Percentiles rank a stretch among this genome's conserved stretches.
These are phyloP conservation scores for Eristalis pertinax DNA, from an alignment of 2,888 invertebrate genomes.

Conservation along the genomic window DNA sequence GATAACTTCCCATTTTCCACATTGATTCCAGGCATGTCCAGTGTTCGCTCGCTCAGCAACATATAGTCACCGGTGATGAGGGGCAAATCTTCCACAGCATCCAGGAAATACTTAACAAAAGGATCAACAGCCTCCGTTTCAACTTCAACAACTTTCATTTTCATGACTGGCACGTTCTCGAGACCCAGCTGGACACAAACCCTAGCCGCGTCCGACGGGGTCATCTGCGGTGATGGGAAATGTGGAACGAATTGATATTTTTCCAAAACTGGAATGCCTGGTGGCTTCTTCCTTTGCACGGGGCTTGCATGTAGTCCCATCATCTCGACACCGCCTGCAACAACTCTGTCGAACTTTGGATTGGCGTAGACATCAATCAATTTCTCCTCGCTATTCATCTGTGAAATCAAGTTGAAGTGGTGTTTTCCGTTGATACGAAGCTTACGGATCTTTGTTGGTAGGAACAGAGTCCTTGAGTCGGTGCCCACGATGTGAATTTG, in stretches of 20 bases:
- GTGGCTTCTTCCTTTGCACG: slow-evolving; percentile 86
- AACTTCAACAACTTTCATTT: slow-evolving; percentile 85
- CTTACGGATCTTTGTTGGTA: slow-evolving; percentile 89
- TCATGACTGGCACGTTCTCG: slow-evolving; percentile 86
- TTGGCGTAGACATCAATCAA: slow-evolving; percentile 78
- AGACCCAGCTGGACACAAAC: slow-evolving; percentile 86
- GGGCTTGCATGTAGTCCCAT: slow-evolving; percentile 89
- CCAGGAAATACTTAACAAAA: slow-evolving; percentile 83
- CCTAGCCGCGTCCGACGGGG: slow-evolving; percentile 83
- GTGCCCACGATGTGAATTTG: slow-evolving; percentile 89
- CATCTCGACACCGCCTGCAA: slow-evolving; percentile 90
- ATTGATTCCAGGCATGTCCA: slow-evolving; percentile 82
- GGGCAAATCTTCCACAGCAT: slow-evolving; percentile 86
- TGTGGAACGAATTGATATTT: slow-evolving; percentile 88
- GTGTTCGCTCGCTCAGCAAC: slow-evolving; percentile 80
- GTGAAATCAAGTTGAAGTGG: slow-evolving; percentile 83
- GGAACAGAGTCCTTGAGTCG: slow-evolving; percentile 86
- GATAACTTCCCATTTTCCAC: slow-evolving; percentile 85
- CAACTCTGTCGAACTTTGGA: slow-evolving; percentile 77
- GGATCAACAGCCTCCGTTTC: slow-evolving; percentile 83
- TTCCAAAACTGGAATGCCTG: slow-evolving; percentile 89
- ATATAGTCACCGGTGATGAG: slow-evolving; percentile 86
- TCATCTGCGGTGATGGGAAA: slow-evolving; percentile 76
- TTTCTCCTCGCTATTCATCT: slow-evolving; percentile 77
- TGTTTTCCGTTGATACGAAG: slow-evolving; percentile 87